Evolutionary conservation across 1,140 invertebrate species (phyloP).

Genomic region (Thaumatotibia leucotreta): DNA sequence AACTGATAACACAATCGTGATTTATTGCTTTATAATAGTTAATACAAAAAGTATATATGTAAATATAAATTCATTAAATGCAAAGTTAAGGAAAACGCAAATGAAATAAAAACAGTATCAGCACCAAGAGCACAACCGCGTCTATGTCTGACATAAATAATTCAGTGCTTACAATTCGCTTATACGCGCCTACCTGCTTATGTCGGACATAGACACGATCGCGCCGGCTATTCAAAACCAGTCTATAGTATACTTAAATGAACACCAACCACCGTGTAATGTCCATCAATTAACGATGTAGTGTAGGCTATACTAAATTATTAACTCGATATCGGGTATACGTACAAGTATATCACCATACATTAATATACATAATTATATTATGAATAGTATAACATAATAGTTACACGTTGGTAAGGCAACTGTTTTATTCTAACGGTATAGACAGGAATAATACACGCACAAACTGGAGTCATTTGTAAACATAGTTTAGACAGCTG

Average conservation of each 20-base stretch:
- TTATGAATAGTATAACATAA: not conserved
- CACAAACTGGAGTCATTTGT: no score
- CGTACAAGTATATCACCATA: not conserved
- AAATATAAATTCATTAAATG: not conserved
- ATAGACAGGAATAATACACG: no score
- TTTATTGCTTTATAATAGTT: not conserved
- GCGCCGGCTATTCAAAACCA: not conserved
- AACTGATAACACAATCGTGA: not conserved
- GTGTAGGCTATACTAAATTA: not conserved
- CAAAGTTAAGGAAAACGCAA: not conserved
- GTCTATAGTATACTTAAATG: not conserved
- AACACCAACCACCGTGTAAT: not conserved
- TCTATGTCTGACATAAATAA: not conserved
- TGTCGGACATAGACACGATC: not conserved
- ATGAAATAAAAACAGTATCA: not conserved
- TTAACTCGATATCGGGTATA: not conserved
- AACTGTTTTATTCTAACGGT: conserved; percentile 22
- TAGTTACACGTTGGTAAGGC: not conserved
- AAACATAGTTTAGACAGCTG: no score
- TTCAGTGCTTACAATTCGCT: not conserved
- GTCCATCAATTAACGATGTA: not conserved
- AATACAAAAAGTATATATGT: not conserved
- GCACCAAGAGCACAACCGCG: not conserved
- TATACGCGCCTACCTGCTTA: not conserved
- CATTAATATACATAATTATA: not conserved